Base-by-base conservation (phyloP, 2,797 vertebrate genomes). In the Meda fulgida region DNA sequence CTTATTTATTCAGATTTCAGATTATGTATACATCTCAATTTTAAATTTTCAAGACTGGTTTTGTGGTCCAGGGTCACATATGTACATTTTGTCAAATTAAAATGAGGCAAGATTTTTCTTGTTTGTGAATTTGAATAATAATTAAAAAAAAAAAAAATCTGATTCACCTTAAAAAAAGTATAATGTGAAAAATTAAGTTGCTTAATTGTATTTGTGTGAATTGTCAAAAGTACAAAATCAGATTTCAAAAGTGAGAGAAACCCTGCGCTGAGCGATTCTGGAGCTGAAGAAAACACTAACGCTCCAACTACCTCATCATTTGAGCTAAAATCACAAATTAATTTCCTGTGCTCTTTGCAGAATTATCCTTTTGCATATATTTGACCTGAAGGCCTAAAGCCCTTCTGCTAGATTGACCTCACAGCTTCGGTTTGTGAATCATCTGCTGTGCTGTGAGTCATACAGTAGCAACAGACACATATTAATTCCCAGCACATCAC, bases 281-380 rank as follows among this genome's bases (percentile, higher is more conserved):
- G n/a, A 46, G 40, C 7, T 7, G 23, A 11, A 53, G 19, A 55
- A 43, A 63, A 43, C 23, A 7, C 23, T 29, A 26, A n/a, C 1
- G 55, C 36, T n/a, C 16, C 14, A 60, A 26, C 23, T 8, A 23
- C 23, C 21, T 76, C 6, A 36, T 63, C 53, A 63, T n/a, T 63
- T 16, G 9, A 21, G 16, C 23, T 43, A 58, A 53, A 58, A 58
- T 38, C 36, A 13, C 23, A n/a, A 9, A 78, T 46, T 11, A 69
- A 21, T 86, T 81, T 78, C 29, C 34, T 78, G 8, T 67, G 36
- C 73, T 75, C 58, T 81, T 78, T 75, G 77, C 78, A 80, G 69
- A 73, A 85, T 67, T n/a, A 55, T 78, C 26, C 31, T 77, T 82
- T 87, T 71, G 71, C 83, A 63, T 86, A 58, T 0, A 2, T 58